A percentile compares a stretch with the other conserved stretches of the same genome.
Evolutionary conservation across 2,888 invertebrate genomes (phyloP).

Genomic region (Hipparchia sbordonii): DNA sequence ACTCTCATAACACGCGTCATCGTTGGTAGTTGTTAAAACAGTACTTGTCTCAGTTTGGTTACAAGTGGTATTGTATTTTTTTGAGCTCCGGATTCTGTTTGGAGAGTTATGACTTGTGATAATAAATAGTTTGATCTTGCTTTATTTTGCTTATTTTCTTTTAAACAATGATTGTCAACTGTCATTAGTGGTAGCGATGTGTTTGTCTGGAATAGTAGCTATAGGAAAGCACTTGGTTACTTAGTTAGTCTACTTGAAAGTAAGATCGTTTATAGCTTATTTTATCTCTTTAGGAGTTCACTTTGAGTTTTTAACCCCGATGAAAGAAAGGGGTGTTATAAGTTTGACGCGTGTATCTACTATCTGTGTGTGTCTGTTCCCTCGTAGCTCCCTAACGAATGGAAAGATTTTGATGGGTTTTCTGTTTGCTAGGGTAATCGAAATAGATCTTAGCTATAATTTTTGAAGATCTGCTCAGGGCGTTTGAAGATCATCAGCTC

Average conservation of each 20-base stretch:
- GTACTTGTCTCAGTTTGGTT: conserved; percentile 32
- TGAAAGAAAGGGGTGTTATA: no score
- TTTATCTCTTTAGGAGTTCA: no score
- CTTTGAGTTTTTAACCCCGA: no score
- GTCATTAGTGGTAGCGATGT: not conserved
- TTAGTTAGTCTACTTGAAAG: not conserved
- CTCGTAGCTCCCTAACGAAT: no score
- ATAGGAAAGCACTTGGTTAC: not conserved
- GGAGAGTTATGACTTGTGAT: conserved; percentile 13
- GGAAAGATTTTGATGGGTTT: no score
- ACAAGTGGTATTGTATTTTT: conserved; percentile 38
- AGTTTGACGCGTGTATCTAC: no score
- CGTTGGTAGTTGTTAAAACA: conserved; percentile 39
- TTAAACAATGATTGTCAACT: not conserved
- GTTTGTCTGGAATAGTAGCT: not conserved
- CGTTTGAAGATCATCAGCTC: no score
- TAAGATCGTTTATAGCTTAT: no score
- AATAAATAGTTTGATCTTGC: conserved; percentile 8
- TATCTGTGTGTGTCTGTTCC: no score
- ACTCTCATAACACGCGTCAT: conserved; percentile 37
- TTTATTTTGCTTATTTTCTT: conserved; percentile 5
- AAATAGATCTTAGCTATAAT: no score
- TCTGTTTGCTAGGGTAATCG: no score
- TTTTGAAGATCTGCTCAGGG: no score
- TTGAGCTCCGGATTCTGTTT: conserved; percentile 12